A percentile compares a stretch with the other conserved stretches of the same genome.
phyloP scores from a whole-genome alignment of 2,888 invertebrate species.

The Pasiphila rectangulata region DNA sequence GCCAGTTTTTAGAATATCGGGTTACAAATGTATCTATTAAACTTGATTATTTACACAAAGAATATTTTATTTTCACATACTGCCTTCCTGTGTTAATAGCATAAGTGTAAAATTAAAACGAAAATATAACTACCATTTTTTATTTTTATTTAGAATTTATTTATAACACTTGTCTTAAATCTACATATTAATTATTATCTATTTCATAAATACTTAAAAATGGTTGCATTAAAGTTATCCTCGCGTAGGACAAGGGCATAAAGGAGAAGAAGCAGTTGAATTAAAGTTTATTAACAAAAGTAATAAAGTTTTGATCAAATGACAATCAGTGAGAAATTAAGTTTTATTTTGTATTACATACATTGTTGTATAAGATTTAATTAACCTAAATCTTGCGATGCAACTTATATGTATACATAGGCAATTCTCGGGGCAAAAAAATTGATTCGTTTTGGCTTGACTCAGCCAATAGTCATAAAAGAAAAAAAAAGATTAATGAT shows the following conservation, averaged over 20 bases:
- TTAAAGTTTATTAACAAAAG: too few relatives aligned
- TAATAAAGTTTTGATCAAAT: too few relatives aligned
- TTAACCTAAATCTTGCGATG: too few relatives aligned
- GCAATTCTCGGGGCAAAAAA: constrained; percentile 1
- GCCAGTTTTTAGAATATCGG: constrained; percentile 6
- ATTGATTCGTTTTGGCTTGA: constrained; percentile 16
- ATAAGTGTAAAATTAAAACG: constrained; percentile 54
- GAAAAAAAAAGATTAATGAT: constrained; percentile 5
- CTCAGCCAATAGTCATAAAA: constrained; percentile 12
- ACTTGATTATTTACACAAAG: constrained; percentile 5
- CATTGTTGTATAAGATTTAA: too few relatives aligned
- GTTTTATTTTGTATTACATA: too few relatives aligned
- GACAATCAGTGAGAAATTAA: too few relatives aligned
- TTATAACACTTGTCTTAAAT: neutral
- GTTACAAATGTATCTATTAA: constrained; percentile 6
- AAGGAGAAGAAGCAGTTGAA: too few relatives aligned
- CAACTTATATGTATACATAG: too few relatives aligned
- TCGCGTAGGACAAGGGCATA: too few relatives aligned
- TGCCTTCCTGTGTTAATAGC: constrained; percentile 47
- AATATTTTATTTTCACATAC: constrained; percentile 36
- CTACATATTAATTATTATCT: neutral
- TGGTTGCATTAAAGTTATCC: too few relatives aligned
- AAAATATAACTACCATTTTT: constrained; percentile 32
- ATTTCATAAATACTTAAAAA: constrained; percentile 14
- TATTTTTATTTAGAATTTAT: neutral